Evolutionary conservation across 2,113 vertebrate genomes (phyloP), one percentile per base, ranked within the genome.

Genomic region (Alligator mississippiensis): DNA sequence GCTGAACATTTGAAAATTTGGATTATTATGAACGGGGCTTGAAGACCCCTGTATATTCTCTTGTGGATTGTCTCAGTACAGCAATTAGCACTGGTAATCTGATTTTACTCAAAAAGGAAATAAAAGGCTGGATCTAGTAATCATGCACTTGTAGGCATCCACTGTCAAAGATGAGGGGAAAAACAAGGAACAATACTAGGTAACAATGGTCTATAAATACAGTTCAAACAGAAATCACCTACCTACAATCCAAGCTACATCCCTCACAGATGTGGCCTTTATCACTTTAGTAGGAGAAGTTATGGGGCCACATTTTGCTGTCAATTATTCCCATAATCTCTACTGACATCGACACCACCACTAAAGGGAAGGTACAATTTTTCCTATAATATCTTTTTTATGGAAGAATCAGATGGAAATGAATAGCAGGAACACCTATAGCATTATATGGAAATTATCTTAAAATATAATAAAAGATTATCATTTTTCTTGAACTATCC

Each of bases 81-180:
- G 88, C 93, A 96, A 96, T 96, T 94, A 96, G 79, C 88, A 85
- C 68, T 58, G 85, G 16, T 78, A 86, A 87, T 80, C 89, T 72
- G 80, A 64, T 66, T 92, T 93, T 16, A 64, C 77, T 95, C 58
- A 58, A 34, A 85, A 66, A 79, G 64, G 89, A 83, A 75, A 38
- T 78, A 60, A 85, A 80, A 90, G 75, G 89, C 91, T 16, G 87
- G 30, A 72, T 92, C 63, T 77, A 10, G 27, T 25, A 93, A 88
- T 4, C 75, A 30, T 12, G 55, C 57, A 79, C 79, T 94, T 94
- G 80, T 78, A 85, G 91, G 89, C 68, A 91, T 2, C 30, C 79
- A 47, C 83, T 88, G 61, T 82, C 81, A 93, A 86, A 64, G 83
- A 88, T 72, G 57, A 78, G 47, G 57, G 14, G 66, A 82, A 76